phyloP scores from a whole-genome alignment of 2,113 vertebrate genomes.

The Ageneiosus marmoratus region DNA sequence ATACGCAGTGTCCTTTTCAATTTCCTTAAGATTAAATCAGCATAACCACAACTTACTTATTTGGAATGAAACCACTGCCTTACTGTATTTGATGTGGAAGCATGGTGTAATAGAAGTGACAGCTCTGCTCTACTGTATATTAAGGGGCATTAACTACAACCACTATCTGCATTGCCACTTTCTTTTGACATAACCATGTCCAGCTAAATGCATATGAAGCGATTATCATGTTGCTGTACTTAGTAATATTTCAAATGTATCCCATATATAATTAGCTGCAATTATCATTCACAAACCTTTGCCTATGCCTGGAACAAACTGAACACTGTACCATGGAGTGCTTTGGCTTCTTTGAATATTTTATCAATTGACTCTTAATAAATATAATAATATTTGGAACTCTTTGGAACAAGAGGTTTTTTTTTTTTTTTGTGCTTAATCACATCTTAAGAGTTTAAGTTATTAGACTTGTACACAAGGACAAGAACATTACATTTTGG shows the following conservation, averaged over 20 bases:
- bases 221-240: constrained; percentile 68
- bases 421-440: neutral
- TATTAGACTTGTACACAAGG: neutral
- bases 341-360: constrained; percentile 63
- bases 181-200: constrained; percentile 70
- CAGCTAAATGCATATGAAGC: constrained; percentile 66
- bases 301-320: constrained; percentile 42
- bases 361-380: constrained; percentile 71
- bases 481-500: neutral
- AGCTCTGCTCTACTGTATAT: constrained; percentile 68
- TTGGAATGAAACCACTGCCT: constrained; percentile 81
- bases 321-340: constrained; percentile 65
- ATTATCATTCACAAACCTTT: constrained; percentile 49
- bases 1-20: constrained; percentile 68
- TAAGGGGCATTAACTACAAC: constrained; percentile 83
- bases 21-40: constrained; percentile 42
- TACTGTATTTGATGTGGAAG: constrained; percentile 77
- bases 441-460: neutral
- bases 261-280: constrained; percentile 65
- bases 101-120: constrained; percentile 73
- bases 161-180: constrained; percentile 76
- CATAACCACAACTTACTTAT: constrained; percentile 52
- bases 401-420: constrained; percentile 53
- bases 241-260: constrained; percentile 72
- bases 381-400: constrained; percentile 65